A percentile compares a stretch with the other conserved stretches of the same genome.
phyloP scores from a whole-genome alignment of 92 coral and sea anemone genomes.

The Ricordea florida region DNA sequence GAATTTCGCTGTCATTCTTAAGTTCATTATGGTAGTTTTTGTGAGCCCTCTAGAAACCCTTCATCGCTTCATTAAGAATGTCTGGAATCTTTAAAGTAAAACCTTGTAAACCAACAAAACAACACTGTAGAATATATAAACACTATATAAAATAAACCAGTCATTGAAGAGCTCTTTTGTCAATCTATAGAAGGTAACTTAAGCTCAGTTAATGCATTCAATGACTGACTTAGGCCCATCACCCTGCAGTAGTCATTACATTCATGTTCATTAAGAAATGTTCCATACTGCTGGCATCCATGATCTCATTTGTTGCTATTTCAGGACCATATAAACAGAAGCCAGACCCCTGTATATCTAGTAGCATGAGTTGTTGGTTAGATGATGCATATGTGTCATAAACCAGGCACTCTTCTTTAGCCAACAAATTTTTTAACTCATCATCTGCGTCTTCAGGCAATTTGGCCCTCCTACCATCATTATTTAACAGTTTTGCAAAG shows the following conservation, averaged over 20 bases:
- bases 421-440: constrained; percentile 29
- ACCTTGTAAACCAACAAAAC: too few relatives aligned
- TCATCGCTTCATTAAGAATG: too few relatives aligned
- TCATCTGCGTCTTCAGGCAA: constrained; percentile 38
- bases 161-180: constrained; percentile 6
- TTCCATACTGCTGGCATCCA: constrained; percentile 52
- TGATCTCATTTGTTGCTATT: constrained; percentile 59
- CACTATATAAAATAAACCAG: not conserved
- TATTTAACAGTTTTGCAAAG: constrained; percentile 57
- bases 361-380: constrained; percentile 49
- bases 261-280: constrained; percentile 42
- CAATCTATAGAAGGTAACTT: not conserved
- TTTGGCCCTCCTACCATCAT: constrained; percentile 47
- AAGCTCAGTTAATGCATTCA: not conserved
- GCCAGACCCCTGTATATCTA: constrained; percentile 57
- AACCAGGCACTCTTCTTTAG: constrained; percentile 64
- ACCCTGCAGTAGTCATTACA: constrained; percentile 62
- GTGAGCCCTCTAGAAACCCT: too few relatives aligned
- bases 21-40: too few relatives aligned
- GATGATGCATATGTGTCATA: constrained; percentile 46
- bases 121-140: too few relatives aligned
- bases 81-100: too few relatives aligned
- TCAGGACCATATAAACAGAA: constrained; percentile 62
- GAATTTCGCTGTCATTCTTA: too few relatives aligned
- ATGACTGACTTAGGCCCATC: constrained; percentile 31